Base-by-base conservation (phyloP, 2,888 invertebrate species). In the Melitaea athalia region DNA sequence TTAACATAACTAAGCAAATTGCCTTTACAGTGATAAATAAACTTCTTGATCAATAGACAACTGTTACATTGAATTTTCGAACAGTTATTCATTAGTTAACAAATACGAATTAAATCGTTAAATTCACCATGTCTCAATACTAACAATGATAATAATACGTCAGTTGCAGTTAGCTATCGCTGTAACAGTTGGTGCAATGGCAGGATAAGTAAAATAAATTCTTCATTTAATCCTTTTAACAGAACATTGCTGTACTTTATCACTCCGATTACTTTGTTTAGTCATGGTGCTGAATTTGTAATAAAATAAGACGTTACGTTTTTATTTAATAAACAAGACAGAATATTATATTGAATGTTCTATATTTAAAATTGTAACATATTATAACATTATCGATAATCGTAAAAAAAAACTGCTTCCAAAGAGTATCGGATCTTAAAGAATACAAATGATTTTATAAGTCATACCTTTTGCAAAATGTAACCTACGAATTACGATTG, bases 161-260 rank as follows among this genome's bases (percentile, higher is more conserved):
- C 72, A 69, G 67, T 69, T 49, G 53, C 68, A 69, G 60, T 72
- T 69, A 64, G 68, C 66, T 69, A 5, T 53, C 72, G 74, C 73
- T 64, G 60, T 61, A 66, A 45, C 65, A 55, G 66, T 68, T 69
- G 71, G 64, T 67, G 72, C 70, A 72, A 72, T 69, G 68, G 49
- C 14, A 8, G 50, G 67, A 73, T 70, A 74, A 70, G 64, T 55
- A 52, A 69, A 72, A 72, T 73, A 67, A 72, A 72, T 71, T 72
- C 65, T 68, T 64, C 52, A 68, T 60, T 63, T 59, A 70, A 72
- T 68, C 72, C 61, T 68, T 72, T 69, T 63, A 73, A 69, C 74
- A 71, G 63, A 64, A 63, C 72, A 72, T 67, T 69, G 61, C 67
- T 15, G 52, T 53, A 69, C 38, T 8, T 64, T 71, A 67, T 70